Conservation (phyloP, 2,888 invertebrate species). For the Macrosoma leucophasiata region DNA sequence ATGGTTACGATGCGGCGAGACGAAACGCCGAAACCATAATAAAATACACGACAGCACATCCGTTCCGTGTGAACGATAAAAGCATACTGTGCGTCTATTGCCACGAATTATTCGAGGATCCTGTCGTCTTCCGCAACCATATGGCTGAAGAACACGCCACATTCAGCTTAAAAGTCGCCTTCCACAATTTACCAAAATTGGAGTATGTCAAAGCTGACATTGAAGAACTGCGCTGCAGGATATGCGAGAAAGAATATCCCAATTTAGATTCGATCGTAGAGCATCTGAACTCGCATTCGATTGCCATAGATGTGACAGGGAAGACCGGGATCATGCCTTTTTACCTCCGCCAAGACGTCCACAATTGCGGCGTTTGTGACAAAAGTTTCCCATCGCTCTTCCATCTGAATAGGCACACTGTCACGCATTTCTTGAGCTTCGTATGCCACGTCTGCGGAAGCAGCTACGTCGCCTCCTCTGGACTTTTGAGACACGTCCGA, state of each 20-base stretch:
- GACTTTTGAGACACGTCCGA: slow-evolving; percentile 49
- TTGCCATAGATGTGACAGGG: slow-evolving; percentile 35
- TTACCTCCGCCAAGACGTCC: slow-evolving; percentile 41
- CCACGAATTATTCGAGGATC: slow-evolving; percentile 55
- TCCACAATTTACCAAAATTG: slow-evolving; percentile 52
- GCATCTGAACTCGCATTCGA: slow-evolving; percentile 42
- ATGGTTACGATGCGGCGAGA: slow-evolving; percentile 53
- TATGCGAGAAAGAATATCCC: slow-evolving; percentile 35
- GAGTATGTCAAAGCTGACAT: slow-evolving; percentile 62
- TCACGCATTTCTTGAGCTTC: slow-evolving; percentile 57
- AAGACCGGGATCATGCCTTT: slow-evolving; percentile 63
- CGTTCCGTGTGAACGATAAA: slow-evolving; percentile 63
- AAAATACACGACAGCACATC: slow-evolving; percentile 59
- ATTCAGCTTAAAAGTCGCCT: slow-evolving; percentile 53
- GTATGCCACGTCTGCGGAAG: slow-evolving; percentile 62
- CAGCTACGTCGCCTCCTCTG: slow-evolving; percentile 57
- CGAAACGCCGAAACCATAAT: slow-evolving; percentile 57
- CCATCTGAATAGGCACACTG: slow-evolving; percentile 58
- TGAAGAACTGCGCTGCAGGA: slow-evolving; percentile 46
- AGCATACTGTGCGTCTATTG: slow-evolving; percentile 65
- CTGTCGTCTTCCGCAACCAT: slow-evolving; percentile 46
- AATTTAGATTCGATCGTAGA: slow-evolving; percentile 41
- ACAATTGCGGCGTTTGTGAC: slow-evolving; percentile 51
- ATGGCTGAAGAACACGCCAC: slow-evolving; percentile 51
- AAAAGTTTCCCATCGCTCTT: slow-evolving; percentile 52